Conservation (phyloP, 2,113 vertebrate genomes). For the Ophthalmolycus amberensis region DNA sequence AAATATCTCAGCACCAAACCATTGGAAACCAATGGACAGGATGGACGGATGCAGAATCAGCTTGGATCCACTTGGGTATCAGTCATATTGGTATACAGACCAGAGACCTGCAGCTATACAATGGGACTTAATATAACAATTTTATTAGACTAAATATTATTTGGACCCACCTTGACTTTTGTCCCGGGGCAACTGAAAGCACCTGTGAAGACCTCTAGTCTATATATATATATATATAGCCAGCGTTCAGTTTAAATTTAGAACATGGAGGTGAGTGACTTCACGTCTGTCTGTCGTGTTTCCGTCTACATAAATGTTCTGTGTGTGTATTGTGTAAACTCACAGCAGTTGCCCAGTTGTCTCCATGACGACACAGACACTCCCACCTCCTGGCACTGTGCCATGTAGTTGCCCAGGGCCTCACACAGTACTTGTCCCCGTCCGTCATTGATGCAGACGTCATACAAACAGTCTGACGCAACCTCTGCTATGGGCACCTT, state of each 20-base stretch:
- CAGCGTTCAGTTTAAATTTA: too few relatives aligned
- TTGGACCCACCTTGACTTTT: too few relatives aligned
- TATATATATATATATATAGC: too few relatives aligned
- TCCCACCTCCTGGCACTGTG: constrained; percentile 30
- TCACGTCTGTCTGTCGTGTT: not conserved
- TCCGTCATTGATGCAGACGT: constrained; percentile 36
- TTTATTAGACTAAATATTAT: too few relatives aligned
- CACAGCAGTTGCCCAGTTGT: constrained; percentile 11
- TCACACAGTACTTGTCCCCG: constrained; percentile 28
- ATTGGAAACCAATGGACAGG: too few relatives aligned
- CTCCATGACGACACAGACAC: constrained; percentile 23
- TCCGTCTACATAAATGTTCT: not conserved
- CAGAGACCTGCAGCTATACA: not conserved
- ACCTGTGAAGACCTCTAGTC: too few relatives aligned
- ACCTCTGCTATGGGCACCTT: not conserved
- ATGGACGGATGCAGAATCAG: too few relatives aligned
- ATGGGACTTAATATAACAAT: too few relatives aligned
- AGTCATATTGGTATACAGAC: too few relatives aligned
- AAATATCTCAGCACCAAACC: too few relatives aligned
- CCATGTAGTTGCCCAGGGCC: constrained; percentile 18
- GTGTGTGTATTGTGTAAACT: not conserved
- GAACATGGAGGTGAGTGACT: not conserved
- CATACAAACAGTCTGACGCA: constrained; percentile 38
- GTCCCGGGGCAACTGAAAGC: too few relatives aligned
- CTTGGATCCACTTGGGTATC: too few relatives aligned